These are phyloP conservation scores for Denticeps clupeoides DNA, from an alignment of 2,797 vertebrate species.

Conservation along the genomic window DNA sequence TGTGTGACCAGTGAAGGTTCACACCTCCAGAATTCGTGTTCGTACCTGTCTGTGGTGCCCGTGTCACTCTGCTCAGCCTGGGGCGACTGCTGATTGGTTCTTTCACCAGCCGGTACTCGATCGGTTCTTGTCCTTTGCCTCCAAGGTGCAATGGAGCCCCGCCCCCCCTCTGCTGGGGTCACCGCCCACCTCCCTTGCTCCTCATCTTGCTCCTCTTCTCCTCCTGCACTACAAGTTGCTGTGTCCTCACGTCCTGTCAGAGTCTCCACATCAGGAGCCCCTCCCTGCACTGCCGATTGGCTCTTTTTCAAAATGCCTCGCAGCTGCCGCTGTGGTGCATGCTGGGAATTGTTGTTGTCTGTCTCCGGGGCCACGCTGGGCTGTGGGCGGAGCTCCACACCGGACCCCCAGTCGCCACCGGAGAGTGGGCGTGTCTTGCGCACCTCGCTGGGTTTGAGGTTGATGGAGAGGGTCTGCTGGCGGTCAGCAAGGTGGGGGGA, in stretches of 20 bases:
- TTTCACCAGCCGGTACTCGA: too few relatives aligned
- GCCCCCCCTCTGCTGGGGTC: not conserved
- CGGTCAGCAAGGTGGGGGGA: slow-evolving; percentile 48
- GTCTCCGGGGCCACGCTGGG: slow-evolving; percentile 4
- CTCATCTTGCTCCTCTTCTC: slow-evolving; percentile 20
- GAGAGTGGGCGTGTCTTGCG: slow-evolving; percentile 32
- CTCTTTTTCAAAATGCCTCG: slow-evolving; percentile 64
- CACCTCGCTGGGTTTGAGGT: slow-evolving; percentile 59
- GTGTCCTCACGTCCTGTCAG: slow-evolving; percentile 12
- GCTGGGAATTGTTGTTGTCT: slow-evolving; percentile 11
- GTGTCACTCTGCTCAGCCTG: too few relatives aligned
- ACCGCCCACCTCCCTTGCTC: slow-evolving; percentile 31
- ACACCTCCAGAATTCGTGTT: too few relatives aligned
- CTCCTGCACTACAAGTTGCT: too few relatives aligned
- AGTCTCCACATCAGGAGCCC: slow-evolving; percentile 4
- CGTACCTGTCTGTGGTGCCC: too few relatives aligned
- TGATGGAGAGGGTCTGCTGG: slow-evolving; percentile 55
- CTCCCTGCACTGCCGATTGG: slow-evolving; percentile 22
- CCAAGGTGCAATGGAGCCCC: slow-evolving; percentile 32
- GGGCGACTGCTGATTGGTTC: too few relatives aligned
- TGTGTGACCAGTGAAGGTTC: too few relatives aligned
- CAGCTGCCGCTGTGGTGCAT: slow-evolving; percentile 34
- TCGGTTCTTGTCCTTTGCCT: slow-evolving; percentile 54
- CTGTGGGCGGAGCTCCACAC: slow-evolving; percentile 9
- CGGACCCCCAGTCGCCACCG: not conserved